Percentiles rank a stretch among this genome's conserved stretches.
Evolutionary conservation across 2,797 vertebrate genomes (phyloP).

Genomic region (Rhinoraja longicauda): DNA sequence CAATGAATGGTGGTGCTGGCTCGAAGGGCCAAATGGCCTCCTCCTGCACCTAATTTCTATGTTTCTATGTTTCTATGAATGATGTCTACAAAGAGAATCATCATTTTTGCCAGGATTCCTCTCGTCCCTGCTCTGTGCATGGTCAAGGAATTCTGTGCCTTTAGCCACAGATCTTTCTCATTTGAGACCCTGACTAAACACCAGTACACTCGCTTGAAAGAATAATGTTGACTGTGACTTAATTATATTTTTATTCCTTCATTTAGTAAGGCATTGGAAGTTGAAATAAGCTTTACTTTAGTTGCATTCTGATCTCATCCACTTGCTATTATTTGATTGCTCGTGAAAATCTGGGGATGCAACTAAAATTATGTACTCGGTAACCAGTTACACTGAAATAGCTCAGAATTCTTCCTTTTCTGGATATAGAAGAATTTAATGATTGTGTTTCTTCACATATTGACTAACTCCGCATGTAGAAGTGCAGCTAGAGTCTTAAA

Average conservation of each 20-base stretch:
- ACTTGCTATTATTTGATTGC: not conserved
- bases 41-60: no score
- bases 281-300: not conserved
- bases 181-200: not conserved
- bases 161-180: not conserved
- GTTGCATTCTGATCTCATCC: not conserved
- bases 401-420: no score
- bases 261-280: not conserved
- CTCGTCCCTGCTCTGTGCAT: not conserved
- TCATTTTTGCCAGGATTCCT: not conserved
- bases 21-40: no score
- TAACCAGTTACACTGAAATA: no score
- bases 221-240: not conserved
- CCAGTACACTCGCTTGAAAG: not conserved
- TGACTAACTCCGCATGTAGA: not conserved
- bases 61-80: no score
- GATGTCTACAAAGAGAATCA: not conserved
- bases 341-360: not conserved
- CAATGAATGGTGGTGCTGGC: no score
- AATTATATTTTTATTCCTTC: not conserved
- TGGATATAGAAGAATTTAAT: not conserved
- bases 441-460: not conserved
- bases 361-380: no score
- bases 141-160: not conserved
- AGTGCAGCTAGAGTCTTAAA: not conserved